Evolutionary conservation across 2,888 invertebrate genomes (phyloP), one percentile per base, ranked within the genome.

Genomic region (Muschampia plurimacula): DNA sequence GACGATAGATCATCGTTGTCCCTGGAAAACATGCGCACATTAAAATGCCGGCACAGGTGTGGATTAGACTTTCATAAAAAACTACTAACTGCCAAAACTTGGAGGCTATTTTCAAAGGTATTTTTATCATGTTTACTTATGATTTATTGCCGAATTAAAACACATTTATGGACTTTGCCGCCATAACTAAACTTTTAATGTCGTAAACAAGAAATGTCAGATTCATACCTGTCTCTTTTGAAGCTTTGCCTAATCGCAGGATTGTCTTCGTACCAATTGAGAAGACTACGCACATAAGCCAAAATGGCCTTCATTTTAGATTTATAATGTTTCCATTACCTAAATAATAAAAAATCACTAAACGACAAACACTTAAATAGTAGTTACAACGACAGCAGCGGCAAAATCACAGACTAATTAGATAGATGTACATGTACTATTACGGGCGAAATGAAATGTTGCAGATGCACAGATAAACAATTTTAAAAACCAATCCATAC

Each of bases 141-240:
- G 6, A 55, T 22, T 13, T 5, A 55, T 15, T 15, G 32, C 7
- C 3, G 6, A 60, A 60, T 10, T 60, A 62, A 39, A 41, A 22
- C 22, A 44, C 80, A 83, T 83, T 80, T 77, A 80, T 77, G 72
- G 83, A 85, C 86, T 91, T 94, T 94, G 86, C 94, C 94, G 94
- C 94, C 94, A 93, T 93, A 93, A 89, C 78, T 77, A 77, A 93
- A 88, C 77, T 77, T n/a, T 77, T 77, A 82, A 76, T 85, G 85
- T 90, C 91, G 92, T 93, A 92, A 92, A 93, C 92, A 93, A 86
- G 88, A 85, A 87, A 86, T 88, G 89, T 87, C 91, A 89, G 77
- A 78, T 62, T 75, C 78, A 74, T 88, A 94, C 94, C 94, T 94
- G 90, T 93, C 89, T 86, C 94, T 88, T 88, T 94, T 94, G 86